Base-by-base conservation (phyloP, 2,797 vertebrate genomes). In the Sebastiscus albofasciatus region DNA sequence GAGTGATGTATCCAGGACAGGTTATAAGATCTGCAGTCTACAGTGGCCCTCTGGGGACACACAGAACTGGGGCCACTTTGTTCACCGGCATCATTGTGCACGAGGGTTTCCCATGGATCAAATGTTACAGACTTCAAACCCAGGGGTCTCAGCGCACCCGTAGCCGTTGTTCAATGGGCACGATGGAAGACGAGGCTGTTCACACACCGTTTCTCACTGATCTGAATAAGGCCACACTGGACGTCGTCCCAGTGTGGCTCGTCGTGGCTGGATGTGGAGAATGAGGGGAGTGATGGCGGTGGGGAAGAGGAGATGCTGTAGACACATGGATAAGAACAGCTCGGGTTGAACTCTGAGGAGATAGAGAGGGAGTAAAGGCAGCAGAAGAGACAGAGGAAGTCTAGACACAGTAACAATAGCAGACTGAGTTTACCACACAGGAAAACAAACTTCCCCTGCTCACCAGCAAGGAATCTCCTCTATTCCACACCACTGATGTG, bases 31-130 rank as follows among this genome's bases (percentile, higher is more conserved):
- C 95, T 78, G 83, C 88, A 68, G 92, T 89, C 74, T 94, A 90
- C 82, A 94, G 95, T 49, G 95, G 94, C 82, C 94, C 95, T 69
- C 96, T 90, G 20, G 94, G 95, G 85, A 96, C 91, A 72, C 52
- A 74, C 86, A 86, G 89, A 97, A 98, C 83, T 96, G 95, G 89
- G 92, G 84, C 81, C 59, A 94, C 97, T 90, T 96, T 96, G 93
- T 97, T 94, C 72, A 69, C 94, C 16, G 67, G 92, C 83, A 79
- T 92, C 90, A 94, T 96, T 96, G 95, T 96, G 92, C 85, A 66
- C 34, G 6, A 87, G 85, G 92, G 81, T 94, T 96, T 96, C 96
- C 96, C 96, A 96, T 94, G 95, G 96, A 95, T 96, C 94, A 90
- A 79, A 91, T 94, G 91, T 92, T 92, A 55, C 66, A 85, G 82